Evolutionary conservation across 2,888 invertebrate genomes (phyloP).

Genomic region (Mesochorus sp.): DNA sequence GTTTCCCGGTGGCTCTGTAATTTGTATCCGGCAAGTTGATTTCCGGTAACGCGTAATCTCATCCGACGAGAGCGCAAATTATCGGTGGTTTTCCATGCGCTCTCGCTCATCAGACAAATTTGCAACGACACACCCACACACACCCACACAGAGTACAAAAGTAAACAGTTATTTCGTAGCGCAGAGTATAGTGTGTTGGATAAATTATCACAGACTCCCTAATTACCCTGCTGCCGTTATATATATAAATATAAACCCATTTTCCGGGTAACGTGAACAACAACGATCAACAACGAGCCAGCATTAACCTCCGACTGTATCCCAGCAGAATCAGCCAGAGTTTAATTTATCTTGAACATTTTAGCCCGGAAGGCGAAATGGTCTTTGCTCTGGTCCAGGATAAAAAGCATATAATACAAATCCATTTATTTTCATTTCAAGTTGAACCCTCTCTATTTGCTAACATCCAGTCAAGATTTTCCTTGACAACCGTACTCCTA

Average conservation of each 20-base stretch:
- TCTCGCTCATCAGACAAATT: neutral
- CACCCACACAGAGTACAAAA: neutral
- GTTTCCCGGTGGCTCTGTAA: conserved; percentile 52
- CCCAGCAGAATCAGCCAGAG: neutral
- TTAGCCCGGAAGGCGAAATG: neutral
- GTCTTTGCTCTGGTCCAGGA: neutral
- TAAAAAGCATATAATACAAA: neutral
- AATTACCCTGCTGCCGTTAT: conserved; percentile 63
- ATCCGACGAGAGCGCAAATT: conserved; percentile 69
- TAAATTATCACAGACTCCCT: conserved; percentile 68
- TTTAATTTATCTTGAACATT: conserved; percentile 29
- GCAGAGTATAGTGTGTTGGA: conserved; percentile 50
- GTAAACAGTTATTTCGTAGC: conserved; percentile 6
- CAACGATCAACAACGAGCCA: neutral
- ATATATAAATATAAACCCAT: conserved; percentile 41
- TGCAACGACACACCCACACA: neutral
- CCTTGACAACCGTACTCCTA: neutral
- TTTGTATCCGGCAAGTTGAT: conserved; percentile 66
- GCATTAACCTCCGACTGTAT: neutral
- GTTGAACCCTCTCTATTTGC: neutral
- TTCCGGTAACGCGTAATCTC: conserved; percentile 67
- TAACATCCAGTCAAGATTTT: neutral
- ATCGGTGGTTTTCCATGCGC: conserved; percentile 66
- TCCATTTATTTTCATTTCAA: neutral
- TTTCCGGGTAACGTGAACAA: neutral